A percentile compares a stretch with the other conserved stretches of the same genome.
Conservation (phyloP, 2,797 vertebrate genomes). For the Smutsia temminckii region DNA sequence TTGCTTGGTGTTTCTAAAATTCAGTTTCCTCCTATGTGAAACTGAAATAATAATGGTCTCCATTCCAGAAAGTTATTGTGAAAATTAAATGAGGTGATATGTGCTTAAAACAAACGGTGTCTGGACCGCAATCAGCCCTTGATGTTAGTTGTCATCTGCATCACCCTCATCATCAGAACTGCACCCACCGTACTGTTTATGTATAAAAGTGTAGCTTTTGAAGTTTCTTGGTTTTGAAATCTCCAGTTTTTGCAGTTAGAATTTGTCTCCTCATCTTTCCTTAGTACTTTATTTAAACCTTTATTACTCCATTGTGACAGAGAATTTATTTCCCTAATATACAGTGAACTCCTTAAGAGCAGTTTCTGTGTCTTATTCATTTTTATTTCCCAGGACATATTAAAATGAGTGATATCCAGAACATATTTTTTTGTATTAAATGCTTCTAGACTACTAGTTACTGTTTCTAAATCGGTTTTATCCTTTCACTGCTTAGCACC, state of each 20-base stretch:
- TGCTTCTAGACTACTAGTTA: not conserved
- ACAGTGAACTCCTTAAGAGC: not conserved
- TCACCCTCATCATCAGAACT: not conserved
- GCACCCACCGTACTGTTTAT: not conserved
- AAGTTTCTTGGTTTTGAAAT: not conserved
- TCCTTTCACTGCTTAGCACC: not conserved
- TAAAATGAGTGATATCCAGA: not conserved
- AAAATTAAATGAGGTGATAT: not conserved
- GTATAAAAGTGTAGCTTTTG: not conserved
- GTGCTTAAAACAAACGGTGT: not conserved
- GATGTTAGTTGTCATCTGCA: not conserved
- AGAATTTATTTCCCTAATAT: conserved; percentile 48
- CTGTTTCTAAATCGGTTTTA: conserved; percentile 15
- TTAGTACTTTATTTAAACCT: not conserved
- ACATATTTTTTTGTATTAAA: not conserved
- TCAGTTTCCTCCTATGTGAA: not conserved
- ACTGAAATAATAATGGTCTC: not conserved
- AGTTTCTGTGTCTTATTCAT: conserved; percentile 17
- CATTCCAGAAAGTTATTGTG: not conserved
- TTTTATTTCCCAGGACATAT: conserved; percentile 22
- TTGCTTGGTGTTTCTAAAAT: not conserved
- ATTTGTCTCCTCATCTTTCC: not conserved
- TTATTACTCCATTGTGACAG: not conserved
- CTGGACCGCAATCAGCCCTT: not conserved
- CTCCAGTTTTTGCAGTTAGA: not conserved